phyloP scores from a whole-genome alignment of 2,888 invertebrate species.

The Rapana venosa region DNA sequence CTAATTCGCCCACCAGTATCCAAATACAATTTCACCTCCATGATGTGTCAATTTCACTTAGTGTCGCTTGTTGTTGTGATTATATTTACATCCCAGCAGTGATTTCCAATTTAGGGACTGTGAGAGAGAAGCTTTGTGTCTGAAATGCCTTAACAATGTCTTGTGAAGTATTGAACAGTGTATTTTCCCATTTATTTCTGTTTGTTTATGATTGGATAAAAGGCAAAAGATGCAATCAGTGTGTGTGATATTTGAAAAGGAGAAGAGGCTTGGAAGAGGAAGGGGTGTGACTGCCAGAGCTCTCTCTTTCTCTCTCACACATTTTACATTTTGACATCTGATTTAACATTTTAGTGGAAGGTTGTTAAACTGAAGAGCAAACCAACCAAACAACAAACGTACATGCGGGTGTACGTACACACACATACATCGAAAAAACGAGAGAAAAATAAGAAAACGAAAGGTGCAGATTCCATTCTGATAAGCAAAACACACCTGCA shows the following conservation, averaged over 20 bases:
- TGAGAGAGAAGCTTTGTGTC: no score
- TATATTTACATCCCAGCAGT: no score
- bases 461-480: no score
- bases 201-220: neutral
- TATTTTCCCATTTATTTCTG: neutral
- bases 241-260: neutral
- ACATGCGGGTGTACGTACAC: no score
- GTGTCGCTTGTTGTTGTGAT: no score
- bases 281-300: neutral
- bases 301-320: neutral
- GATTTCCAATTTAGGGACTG: no score
- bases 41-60: neutral
- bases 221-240: neutral
- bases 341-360: no score
- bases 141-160: neutral
- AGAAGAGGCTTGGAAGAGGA: neutral
- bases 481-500: conserved; percentile 50
- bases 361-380: no score
- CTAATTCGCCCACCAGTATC: neutral
- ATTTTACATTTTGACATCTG: neutral
- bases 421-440: no score
- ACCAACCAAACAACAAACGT: no score
- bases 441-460: neutral
- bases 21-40: neutral
- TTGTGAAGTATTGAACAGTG: neutral